Base-by-base conservation (phyloP, 2,888 invertebrate genomes). In the Apamea sordens region DNA sequence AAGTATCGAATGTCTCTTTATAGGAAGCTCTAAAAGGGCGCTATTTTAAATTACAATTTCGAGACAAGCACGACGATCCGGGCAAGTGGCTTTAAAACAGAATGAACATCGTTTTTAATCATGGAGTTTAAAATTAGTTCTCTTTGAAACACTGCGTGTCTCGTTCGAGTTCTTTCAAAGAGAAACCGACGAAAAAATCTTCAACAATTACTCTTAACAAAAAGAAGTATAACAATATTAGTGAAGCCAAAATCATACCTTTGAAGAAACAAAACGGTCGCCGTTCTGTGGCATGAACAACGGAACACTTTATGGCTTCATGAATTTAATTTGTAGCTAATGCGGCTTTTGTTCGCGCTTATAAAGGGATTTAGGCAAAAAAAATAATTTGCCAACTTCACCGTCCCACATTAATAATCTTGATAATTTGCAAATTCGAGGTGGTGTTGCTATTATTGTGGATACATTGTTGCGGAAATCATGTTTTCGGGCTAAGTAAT, bases 41-140 rank as follows among this genome's bases (percentile, higher is more conserved):
- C 89, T 84, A 88, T 90, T 92, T 92, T 91, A 90, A 90, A 92
- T 92, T 92, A 91, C 89, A 89, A 92, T 91, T 91, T 89, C 77
- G 80, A 89, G 85, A 88, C 89, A 88, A 88, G 88, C 86, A 90
- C 89, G 88, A 88, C 90, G 89, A 91, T 91, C 89, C 89, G 79
- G 86, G 80, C 90, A 91, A 91, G 91, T 88, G 87, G 88, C 89
- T 89, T 89, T 88, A 91, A 28, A 91, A 93, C 90, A 93, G 92
- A 94, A 92, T 90, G 92, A 91, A 90, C 91, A 90, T 91, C 87
- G 88, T 90, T 93, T 94, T 94, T 94, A 94, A 94, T 94, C 92
- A 92, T 88, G 89, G 90, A 92, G 90, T 92, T 93, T 92, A 92
- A 94, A 93, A 94, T 93, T 92, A 92, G 91, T 92, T 93, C 92